These are phyloP conservation scores for Mythimna impura DNA, from an alignment of 2,888 invertebrate species.

Conservation along the genomic window DNA sequence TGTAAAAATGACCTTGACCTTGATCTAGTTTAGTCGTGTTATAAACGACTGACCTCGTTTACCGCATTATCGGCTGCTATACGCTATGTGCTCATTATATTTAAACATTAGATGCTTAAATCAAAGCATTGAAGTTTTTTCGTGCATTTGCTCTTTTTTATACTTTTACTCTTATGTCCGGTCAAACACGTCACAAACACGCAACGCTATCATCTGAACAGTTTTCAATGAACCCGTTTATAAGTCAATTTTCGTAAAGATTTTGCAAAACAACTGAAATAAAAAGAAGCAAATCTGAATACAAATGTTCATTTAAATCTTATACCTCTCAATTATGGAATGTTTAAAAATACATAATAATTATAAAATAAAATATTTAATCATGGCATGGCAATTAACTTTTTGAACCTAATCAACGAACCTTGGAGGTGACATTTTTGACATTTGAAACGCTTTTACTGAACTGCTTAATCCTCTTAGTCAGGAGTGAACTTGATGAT, in stretches of 20 bases:
- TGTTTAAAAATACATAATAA: background rate
- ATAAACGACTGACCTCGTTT: slow-evolving; percentile 89
- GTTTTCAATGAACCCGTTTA: slow-evolving; percentile 7
- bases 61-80: slow-evolving; percentile 86
- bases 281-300: background rate
- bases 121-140: slow-evolving; percentile 64
- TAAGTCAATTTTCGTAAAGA: slow-evolving; percentile 11
- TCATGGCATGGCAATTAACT: background rate
- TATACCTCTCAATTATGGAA: background rate
- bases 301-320: background rate
- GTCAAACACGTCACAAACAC: background rate
- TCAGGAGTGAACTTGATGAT: slow-evolving; percentile 24
- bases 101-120: slow-evolving; percentile 74
- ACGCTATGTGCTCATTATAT: slow-evolving; percentile 81
- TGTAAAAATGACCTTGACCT: slow-evolving; percentile 90
- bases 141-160: slow-evolving; percentile 10
- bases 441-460: background rate
- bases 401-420: slow-evolving; percentile 1
- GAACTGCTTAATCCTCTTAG: background rate
- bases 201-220: slow-evolving; percentile 5
- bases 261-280: slow-evolving; percentile 1
- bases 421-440: background rate
- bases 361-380: background rate
- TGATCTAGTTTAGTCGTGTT: slow-evolving; percentile 88
- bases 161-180: background rate